Evolutionary conservation across 2,888 invertebrate species (phyloP).

Genomic region (Microdon myrmicae): DNA sequence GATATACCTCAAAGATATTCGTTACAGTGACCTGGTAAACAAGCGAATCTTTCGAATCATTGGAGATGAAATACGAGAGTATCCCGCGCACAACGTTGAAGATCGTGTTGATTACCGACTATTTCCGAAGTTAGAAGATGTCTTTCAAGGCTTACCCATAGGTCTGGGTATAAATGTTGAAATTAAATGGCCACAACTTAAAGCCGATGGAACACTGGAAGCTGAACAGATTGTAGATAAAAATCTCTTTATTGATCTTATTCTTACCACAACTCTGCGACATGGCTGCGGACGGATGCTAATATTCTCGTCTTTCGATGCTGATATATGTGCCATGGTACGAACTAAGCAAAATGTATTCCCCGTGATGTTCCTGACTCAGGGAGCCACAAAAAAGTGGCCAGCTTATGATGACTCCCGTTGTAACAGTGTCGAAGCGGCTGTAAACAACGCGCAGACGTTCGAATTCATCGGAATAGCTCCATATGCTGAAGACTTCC

Average conservation of each 20-base stretch:
- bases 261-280: slow-evolving; percentile 83
- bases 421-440: slow-evolving; percentile 81
- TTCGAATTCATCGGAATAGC: slow-evolving; percentile 88
- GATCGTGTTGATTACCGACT: slow-evolving; percentile 87
- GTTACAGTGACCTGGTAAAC: slow-evolving; percentile 86
- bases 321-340: slow-evolving; percentile 94
- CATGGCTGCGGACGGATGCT: slow-evolving; percentile 84
- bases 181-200: slow-evolving; percentile 94
- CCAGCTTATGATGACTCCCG: slow-evolving; percentile 85
- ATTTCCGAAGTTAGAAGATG: slow-evolving; percentile 89
- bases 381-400: slow-evolving; percentile 63
- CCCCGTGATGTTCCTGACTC: slow-evolving; percentile 88
- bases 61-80: slow-evolving; percentile 75
- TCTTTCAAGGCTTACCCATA: slow-evolving; percentile 81
- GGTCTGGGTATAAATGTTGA: slow-evolving; percentile 98
- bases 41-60: slow-evolving; percentile 87
- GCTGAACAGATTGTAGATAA: slow-evolving; percentile 85
- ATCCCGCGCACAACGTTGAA: slow-evolving; percentile 78
- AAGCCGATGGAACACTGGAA: slow-evolving; percentile 85
- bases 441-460: slow-evolving; percentile 83
- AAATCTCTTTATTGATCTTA: slow-evolving; percentile 89
- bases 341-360: slow-evolving; percentile 95
- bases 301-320: slow-evolving; percentile 94
- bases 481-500: slow-evolving; percentile 90
- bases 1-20: slow-evolving; percentile 93